phyloP scores from a whole-genome alignment of 2,888 invertebrate species.

The Euspilapteryx auroguttella region DNA sequence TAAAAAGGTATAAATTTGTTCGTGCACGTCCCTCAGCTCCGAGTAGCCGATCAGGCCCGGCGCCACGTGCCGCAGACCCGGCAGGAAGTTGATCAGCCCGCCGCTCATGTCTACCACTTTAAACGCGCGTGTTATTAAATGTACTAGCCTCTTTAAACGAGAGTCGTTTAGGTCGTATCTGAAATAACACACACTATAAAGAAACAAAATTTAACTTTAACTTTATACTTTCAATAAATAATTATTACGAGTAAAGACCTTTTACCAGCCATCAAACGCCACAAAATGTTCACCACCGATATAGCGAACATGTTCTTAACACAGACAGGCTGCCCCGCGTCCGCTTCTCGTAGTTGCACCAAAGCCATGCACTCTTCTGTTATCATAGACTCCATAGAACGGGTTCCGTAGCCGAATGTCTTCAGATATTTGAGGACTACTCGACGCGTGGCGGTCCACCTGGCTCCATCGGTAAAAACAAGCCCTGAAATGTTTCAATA shows the following conservation, averaged over 20 bases:
- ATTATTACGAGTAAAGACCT: too few relatives aligned
- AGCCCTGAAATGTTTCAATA: conserved; percentile 63
- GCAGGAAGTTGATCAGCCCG: conserved; percentile 70
- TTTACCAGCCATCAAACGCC: conserved; percentile 70
- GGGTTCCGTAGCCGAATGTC: conserved; percentile 65
- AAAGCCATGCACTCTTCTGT: conserved; percentile 62
- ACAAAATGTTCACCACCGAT: conserved; percentile 69
- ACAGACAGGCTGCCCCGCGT: conserved; percentile 29
- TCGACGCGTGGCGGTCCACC: conserved; percentile 66
- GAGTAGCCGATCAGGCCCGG: conserved; percentile 67
- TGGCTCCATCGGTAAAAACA: conserved; percentile 68
- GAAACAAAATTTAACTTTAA: too few relatives aligned
- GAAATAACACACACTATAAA: too few relatives aligned
- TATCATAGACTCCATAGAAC: conserved; percentile 64
- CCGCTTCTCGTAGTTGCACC: conserved; percentile 36
- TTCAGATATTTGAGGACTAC: conserved; percentile 67
- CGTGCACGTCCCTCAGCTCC: conserved; percentile 47
- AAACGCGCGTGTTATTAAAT: conserved; percentile 65
- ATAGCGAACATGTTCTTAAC: conserved; percentile 65
- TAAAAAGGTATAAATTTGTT: too few relatives aligned
- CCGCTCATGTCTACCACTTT: conserved; percentile 69
- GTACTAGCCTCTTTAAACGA: conserved; percentile 52
- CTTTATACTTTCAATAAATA: too few relatives aligned
- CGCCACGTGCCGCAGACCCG: conserved; percentile 65
- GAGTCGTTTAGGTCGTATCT: conserved; percentile 63